Evolutionary conservation across 2,113 vertebrate genomes (phyloP).

Genomic region (Lagopus muta): DNA sequence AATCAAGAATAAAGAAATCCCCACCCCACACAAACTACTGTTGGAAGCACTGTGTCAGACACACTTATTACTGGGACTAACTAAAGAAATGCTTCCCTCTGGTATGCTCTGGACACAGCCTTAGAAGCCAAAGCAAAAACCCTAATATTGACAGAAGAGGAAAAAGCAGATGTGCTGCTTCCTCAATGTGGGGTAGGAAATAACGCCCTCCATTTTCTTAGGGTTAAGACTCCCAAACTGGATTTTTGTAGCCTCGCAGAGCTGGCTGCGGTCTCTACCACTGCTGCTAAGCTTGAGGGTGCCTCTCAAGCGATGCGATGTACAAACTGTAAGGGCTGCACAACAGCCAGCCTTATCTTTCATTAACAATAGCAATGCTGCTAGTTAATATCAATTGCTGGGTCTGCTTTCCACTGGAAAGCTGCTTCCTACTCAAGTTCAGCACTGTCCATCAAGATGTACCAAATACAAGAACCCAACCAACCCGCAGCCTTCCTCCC

Average conservation of each 20-base stretch:
- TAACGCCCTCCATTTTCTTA: neutral
- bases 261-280: neutral
- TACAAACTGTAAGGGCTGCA: neutral
- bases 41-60: neutral
- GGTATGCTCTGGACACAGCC: neutral
- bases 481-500: slow-evolving; percentile 13
- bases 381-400: neutral
- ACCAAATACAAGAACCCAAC: neutral
- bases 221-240: neutral
- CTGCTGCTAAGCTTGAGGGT: neutral
- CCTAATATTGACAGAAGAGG: neutral
- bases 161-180: neutral
- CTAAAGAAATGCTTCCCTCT: neutral
- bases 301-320: neutral
- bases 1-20: slow-evolving; percentile 15
- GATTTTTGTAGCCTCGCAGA: neutral
- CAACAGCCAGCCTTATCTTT: neutral
- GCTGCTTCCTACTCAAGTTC: neutral
- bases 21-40: neutral
- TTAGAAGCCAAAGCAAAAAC: neutral
- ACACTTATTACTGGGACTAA: neutral
- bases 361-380: neutral
- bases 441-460: slow-evolving; percentile 27
- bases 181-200: neutral
- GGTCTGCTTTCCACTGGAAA: neutral